These are phyloP conservation scores for Drosophila cognata DNA, from an alignment of 2,888 invertebrate species.

Conservation along the genomic window DNA sequence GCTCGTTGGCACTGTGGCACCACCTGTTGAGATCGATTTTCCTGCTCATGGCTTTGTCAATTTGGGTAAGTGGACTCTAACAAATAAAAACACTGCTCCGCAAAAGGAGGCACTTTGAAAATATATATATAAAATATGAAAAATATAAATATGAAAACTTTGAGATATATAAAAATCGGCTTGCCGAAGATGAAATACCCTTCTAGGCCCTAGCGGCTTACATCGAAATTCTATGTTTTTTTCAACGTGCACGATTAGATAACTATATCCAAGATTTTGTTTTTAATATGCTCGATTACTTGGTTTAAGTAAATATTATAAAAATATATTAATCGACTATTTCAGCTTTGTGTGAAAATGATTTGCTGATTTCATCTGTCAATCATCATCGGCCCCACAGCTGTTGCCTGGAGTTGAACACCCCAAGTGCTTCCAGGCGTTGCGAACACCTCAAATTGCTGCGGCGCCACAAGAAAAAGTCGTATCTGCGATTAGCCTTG, in stretches of 20 bases:
- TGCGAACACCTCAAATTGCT: conserved; percentile 55
- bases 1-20: conserved; percentile 62
- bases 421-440: conserved; percentile 22
- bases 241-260: background rate
- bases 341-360: conserved; percentile 48
- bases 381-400: conserved; percentile 46
- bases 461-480: conserved; percentile 52
- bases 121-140: background rate
- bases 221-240: background rate
- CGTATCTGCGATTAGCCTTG: conserved; percentile 57
- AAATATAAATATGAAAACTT: background rate
- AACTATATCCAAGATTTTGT: background rate
- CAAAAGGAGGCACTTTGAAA: background rate
- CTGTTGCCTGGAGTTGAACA: conserved; percentile 46
- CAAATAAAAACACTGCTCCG: too few relatives aligned
- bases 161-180: background rate
- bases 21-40: conserved; percentile 36
- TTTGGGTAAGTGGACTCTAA: conserved; percentile 47
- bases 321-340: background rate
- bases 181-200: background rate
- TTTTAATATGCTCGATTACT: background rate
- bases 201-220: background rate
- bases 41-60: conserved; percentile 50
- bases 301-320: background rate
- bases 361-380: conserved; percentile 27